A percentile compares a stretch with the other conserved stretches of the same genome.
Evolutionary conservation across 2,113 vertebrate genomes (phyloP).

Genomic region (Terrapene triunguis): DNA sequence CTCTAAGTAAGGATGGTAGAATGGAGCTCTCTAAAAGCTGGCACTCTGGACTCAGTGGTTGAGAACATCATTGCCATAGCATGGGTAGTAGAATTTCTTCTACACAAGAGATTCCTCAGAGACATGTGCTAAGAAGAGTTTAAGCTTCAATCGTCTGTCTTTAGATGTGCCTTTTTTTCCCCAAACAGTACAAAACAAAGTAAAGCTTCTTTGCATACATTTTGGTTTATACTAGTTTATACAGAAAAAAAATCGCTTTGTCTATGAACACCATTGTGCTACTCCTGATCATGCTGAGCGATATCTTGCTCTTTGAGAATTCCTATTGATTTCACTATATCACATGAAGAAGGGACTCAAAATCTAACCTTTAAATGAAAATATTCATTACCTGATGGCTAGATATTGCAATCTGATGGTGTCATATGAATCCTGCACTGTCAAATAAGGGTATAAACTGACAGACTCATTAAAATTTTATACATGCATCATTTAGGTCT

Average conservation of each 20-base stretch:
- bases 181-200: not conserved
- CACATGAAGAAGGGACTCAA: not conserved
- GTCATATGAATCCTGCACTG: not conserved
- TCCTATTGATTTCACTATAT: conserved; percentile 1
- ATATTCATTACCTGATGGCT: not conserved
- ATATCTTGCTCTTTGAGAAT: not conserved
- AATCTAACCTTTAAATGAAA: conserved; percentile 8
- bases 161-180: not conserved
- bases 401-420: not conserved
- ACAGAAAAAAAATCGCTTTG: not conserved
- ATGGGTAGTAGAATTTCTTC: not conserved
- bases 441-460: conserved; percentile 20
- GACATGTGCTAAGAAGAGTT: not conserved
- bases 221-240: not conserved
- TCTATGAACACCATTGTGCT: not conserved
- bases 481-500: not conserved
- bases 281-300: not conserved
- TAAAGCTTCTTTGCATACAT: not conserved
- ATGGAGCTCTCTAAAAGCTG: not conserved
- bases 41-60: not conserved
- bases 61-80: not conserved
- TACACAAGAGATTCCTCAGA: not conserved
- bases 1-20: not conserved
- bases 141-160: not conserved
- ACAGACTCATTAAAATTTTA: not conserved